Percentiles rank a stretch among this genome's conserved stretches.
phyloP scores from a whole-genome alignment of 1,140 invertebrate genomes.

The Leucophenga varia region DNA sequence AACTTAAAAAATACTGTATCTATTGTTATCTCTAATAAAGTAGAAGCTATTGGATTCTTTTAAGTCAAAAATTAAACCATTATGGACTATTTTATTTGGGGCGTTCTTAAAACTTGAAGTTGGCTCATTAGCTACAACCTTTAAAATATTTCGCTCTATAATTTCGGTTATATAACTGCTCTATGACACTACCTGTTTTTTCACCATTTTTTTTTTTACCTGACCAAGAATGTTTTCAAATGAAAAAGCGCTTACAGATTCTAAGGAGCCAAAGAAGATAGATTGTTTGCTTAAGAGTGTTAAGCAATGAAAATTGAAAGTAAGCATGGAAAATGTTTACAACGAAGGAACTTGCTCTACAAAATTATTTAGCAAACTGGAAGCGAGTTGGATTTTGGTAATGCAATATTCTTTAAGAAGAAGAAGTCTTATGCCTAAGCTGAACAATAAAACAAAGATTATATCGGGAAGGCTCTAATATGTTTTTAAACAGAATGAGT shows the following conservation, averaged over 20 bases:
- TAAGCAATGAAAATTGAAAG: conserved; percentile 11
- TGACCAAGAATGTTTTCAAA: conserved; percentile 10
- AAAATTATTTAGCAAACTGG: conserved; percentile 8
- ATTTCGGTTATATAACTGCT: neutral
- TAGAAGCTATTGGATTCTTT: neutral
- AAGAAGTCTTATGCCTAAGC: conserved; percentile 8
- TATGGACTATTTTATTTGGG: neutral
- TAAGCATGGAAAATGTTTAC: conserved; percentile 3
- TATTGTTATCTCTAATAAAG: neutral
- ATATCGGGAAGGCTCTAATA: neutral
- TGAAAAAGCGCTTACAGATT: conserved; percentile 7
- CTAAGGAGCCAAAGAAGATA: conserved; percentile 1
- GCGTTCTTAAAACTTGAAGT: no score
- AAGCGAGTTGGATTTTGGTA: conserved; percentile 3
- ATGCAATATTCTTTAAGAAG: conserved; percentile 5
- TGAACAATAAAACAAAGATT: conserved; percentile 3
- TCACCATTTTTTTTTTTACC: conserved; percentile 1
- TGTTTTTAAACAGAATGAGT: neutral
- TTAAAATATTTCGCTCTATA: conserved; percentile 1
- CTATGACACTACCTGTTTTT: no score
- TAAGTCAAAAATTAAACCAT: neutral
- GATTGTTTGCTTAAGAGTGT: conserved; percentile 6
- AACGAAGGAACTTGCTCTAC: conserved; percentile 4
- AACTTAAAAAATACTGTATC: neutral
- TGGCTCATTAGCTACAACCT: neutral